Base-by-base conservation (phyloP, 2,113 vertebrate species). In the Bungarus multicinctus region DNA sequence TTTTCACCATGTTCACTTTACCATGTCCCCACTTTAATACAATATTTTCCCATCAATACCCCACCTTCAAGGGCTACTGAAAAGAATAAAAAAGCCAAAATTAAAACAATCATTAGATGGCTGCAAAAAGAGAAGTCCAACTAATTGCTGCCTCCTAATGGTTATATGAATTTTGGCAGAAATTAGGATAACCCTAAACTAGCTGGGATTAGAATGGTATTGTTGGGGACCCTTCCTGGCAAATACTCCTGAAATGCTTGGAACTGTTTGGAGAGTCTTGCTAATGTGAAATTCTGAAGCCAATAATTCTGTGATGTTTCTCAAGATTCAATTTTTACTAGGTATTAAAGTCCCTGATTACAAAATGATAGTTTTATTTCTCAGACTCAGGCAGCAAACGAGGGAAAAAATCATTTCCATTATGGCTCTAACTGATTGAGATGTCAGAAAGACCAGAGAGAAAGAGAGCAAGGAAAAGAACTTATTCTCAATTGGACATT, bases 381-480 rank as follows among this genome's bases (percentile, higher is more conserved):
- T 94, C 74, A 93, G 64, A 95, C 91, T 89, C 69, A 93, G 25
- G n/a, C 60, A 50, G 43, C 64, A 92, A 54, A 92, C 8, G 25
- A 50, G 20, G 89, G n/a, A 95, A 30, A 92, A 55, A 88, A 34
- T 34, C 58, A 60, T 55, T 60, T 87, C 50, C 87, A 95, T 53
- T 93, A 95, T 57, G 30, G 92, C 93, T 90, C 64, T 88, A 86
- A 11, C 4, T 96, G 93, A 88, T 94, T 91, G 55, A 94, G 8
- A 91, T 95, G 87, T 87, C 50, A 91, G 16, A 95, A 96, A 94
- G 87, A 91, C 94, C 89, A 93, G 95, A 95, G 95, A 93, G 30
- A 87, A 86, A 0, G 1, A 53, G 39, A 85, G 18, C 4, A 43
- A 43, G 4, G 10, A 22, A 43, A 53, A 43, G 54, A n/a, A 45